These are phyloP conservation scores for Ciconia nigra DNA, from an alignment of 2,797 vertebrate genomes.

Conservation along the genomic window DNA sequence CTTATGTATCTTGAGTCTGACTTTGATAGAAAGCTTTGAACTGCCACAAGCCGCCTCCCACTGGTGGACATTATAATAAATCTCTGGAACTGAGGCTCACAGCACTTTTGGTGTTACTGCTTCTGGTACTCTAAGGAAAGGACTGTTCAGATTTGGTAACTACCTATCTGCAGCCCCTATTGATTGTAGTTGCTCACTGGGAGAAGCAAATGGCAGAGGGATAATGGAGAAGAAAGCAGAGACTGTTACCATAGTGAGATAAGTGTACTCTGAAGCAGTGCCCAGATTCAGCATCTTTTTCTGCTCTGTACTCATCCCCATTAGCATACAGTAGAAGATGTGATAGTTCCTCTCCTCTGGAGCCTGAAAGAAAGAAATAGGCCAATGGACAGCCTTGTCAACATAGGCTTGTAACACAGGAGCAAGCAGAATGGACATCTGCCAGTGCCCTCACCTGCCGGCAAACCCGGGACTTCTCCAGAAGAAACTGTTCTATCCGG, in stretches of 20 bases:
- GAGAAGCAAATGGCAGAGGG: not conserved
- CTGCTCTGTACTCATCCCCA: constrained; percentile 90
- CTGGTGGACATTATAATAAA: not conserved
- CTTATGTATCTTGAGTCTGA: not conserved
- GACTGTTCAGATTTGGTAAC: not conserved
- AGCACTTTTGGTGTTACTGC: not conserved
- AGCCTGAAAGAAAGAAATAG: constrained; percentile 73
- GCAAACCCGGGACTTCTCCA: constrained; percentile 97
- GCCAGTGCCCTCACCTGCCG: constrained; percentile 82
- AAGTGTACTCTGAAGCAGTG: constrained; percentile 86
- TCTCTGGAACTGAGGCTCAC: not conserved
- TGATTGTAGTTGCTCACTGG: not conserved
- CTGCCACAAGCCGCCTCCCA: not conserved
- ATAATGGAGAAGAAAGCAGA: not conserved
- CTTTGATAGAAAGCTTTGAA: not conserved
- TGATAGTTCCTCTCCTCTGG: constrained; percentile 94
- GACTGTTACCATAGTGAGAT: constrained; percentile 85
- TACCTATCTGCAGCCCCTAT: not conserved
- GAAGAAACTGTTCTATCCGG: constrained; percentile 90
- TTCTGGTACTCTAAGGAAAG: not conserved
- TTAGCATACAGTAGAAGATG: constrained; percentile 95
- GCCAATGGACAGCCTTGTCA: not conserved
- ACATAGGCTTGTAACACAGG: not conserved
- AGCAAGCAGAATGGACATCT: not conserved
- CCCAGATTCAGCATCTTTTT: constrained; percentile 89